These are phyloP conservation scores for Tribolium madens DNA, from an alignment of 1,140 invertebrate species.

Conservation along the genomic window DNA sequence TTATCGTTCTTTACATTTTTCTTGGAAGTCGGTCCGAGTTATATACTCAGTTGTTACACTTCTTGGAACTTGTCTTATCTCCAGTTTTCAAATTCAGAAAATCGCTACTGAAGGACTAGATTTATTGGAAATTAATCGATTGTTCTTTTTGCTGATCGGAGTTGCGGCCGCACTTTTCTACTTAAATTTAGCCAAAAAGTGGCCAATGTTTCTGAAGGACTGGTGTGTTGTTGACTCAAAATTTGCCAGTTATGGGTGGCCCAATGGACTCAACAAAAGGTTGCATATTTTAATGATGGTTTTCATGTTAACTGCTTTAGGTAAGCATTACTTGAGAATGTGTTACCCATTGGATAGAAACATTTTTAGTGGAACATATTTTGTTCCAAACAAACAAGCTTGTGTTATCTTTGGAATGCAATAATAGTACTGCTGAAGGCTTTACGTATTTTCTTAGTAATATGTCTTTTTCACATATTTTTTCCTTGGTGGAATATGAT, in stretches of 20 bases:
- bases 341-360: background rate
- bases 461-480: conserved; percentile 49
- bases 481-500: conserved; percentile 45
- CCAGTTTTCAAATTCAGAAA: background rate
- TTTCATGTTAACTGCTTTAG: conserved; percentile 56
- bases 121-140: background rate
- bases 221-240: conserved; percentile 31
- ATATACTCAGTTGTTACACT: conserved; percentile 23
- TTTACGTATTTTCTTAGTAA: conserved; percentile 50
- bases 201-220: conserved; percentile 37
- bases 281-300: conserved; percentile 37
- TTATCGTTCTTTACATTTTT: conserved; percentile 2
- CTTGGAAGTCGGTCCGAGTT: conserved; percentile 44
- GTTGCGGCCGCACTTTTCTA: background rate
- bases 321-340: conserved; percentile 35
- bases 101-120: background rate
- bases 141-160: conserved; percentile 1
- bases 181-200: conserved; percentile 35
- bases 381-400: conserved; percentile 47
- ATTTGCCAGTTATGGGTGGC: conserved; percentile 45
- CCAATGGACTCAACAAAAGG: conserved; percentile 26
- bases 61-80: background rate
- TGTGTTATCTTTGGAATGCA: conserved; percentile 38
- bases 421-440: conserved; percentile 31
- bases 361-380: conserved; percentile 51